Evolutionary conservation across 64 coral and sea anemone genomes (phyloP), one percentile per base, ranked within the genome.

Genomic region (Cladopsammia gracilis): DNA sequence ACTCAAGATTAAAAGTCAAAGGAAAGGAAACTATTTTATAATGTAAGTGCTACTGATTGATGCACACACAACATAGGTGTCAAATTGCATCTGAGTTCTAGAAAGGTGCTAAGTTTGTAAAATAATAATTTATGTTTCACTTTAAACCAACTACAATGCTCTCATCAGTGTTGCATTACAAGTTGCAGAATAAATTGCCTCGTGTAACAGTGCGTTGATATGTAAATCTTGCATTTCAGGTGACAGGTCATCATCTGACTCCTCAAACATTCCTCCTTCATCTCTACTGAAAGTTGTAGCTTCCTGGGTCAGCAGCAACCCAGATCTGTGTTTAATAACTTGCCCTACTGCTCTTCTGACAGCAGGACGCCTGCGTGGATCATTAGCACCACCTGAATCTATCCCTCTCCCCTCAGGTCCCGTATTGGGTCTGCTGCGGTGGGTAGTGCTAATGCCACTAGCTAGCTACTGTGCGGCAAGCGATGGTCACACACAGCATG

Each of bases 391-490:
- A 1, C 71, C 81, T 6, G 91, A 68, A 18, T 49, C 73, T 43
- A 77, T 84, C 49, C 18, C 88, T 48, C 71, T 88, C n/a, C 52
- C 82, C 8, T 23, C 69, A 18, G 89, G 85, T 57, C 96, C 96
- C 10, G 61, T 97, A 81, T 52, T 90, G 69, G 96, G 96, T 42
- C 88, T 97, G 44, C 48, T 97, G 23, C 87, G 84, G 50, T 97
- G 96, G 96, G 94, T 89, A 51, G 96, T 97, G 13, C 52, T 97
- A 72, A 77, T 89, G 19, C 96, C 96, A 64, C 57, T 97, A n/a
- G 42, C 77, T 13, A 77, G 92, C 25, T 56, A 89, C 48, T 56
- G 9, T 16, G 5, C 23, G 13, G 18, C 20, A 23, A 72, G 44
- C 16, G 48, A 80, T 4, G 25, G 49, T 25, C 73, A 78, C 18